A percentile compares a stretch with the other conserved stretches of the same genome.
Evolutionary conservation across 2,113 vertebrate genomes (phyloP).

Genomic region (Percopsis transmontana): DNA sequence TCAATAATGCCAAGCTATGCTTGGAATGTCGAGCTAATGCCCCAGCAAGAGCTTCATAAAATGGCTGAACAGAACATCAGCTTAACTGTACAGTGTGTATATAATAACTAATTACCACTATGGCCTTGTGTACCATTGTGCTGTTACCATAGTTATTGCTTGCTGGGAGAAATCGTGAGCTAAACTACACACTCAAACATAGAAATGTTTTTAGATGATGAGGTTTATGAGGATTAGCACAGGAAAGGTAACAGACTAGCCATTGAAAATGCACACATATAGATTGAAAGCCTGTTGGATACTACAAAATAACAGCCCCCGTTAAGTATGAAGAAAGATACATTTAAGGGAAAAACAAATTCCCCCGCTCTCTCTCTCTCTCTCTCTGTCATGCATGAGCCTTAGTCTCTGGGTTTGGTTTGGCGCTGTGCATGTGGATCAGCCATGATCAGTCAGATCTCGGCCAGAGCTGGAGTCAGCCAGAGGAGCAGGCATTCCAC

Average conservation of each 20-base stretch:
- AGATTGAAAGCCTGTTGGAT: neutral
- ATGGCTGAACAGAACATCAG: conserved; percentile 13
- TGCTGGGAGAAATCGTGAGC: too few relatives aligned
- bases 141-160: neutral
- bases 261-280: neutral
- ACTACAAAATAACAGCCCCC: conserved; percentile 17
- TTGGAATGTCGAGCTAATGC: conserved; percentile 79
- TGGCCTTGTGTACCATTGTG: too few relatives aligned
- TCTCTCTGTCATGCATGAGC: conserved; percentile 18
- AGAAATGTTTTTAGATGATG: neutral
- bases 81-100: neutral
- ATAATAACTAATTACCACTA: neutral
- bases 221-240: neutral
- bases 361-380: conserved; percentile 4
- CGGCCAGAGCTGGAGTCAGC: conserved; percentile 70
- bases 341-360: too few relatives aligned
- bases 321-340: too few relatives aligned
- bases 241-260: neutral
- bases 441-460: conserved; percentile 75
- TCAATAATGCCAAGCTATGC: conserved; percentile 81
- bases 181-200: neutral
- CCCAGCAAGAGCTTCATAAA: conserved; percentile 61
- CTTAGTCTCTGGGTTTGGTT: neutral
- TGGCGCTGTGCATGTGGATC: conserved; percentile 13
- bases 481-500: conserved; percentile 78